These are phyloP conservation scores for Serrognathus titanus DNA, from an alignment of 2,888 invertebrate genomes.

Conservation along the genomic window DNA sequence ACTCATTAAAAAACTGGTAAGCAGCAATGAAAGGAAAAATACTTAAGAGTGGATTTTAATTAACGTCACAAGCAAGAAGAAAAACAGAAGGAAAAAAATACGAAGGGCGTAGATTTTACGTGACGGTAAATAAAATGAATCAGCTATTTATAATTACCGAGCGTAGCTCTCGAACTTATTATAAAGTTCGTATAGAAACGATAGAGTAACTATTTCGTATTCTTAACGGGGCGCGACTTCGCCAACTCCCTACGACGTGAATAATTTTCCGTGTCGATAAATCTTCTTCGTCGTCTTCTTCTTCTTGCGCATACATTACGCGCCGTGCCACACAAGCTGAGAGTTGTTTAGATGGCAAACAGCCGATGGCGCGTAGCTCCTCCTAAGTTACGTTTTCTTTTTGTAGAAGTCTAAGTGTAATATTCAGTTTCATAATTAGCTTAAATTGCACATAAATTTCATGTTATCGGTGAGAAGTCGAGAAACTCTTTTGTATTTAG, in stretches of 20 bases:
- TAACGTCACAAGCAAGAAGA: too few relatives aligned
- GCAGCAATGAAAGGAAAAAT: too few relatives aligned
- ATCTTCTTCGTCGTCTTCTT: not conserved
- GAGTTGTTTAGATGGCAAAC: not conserved
- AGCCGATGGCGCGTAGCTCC: not conserved
- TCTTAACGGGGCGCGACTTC: not conserved
- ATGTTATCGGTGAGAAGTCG: too few relatives aligned
- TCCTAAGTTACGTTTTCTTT: not conserved
- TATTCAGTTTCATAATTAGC: too few relatives aligned
- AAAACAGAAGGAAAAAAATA: too few relatives aligned
- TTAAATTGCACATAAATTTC: too few relatives aligned
- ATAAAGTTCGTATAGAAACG: not conserved
- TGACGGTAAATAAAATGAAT: too few relatives aligned
- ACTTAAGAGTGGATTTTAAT: too few relatives aligned
- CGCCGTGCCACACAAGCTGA: not conserved
- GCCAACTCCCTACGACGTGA: not conserved
- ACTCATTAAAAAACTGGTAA: too few relatives aligned
- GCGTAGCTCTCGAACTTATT: not conserved
- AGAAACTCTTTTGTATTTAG: too few relatives aligned
- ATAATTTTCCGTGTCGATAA: constrained; percentile 1
- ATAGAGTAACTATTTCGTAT: not conserved
- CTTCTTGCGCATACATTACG: not conserved
- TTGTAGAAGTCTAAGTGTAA: not conserved
- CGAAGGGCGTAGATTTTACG: too few relatives aligned
- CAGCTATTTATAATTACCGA: not conserved